phyloP scores from a whole-genome alignment of 2,888 invertebrate species.

The Ganaspis brasiliensis region DNA sequence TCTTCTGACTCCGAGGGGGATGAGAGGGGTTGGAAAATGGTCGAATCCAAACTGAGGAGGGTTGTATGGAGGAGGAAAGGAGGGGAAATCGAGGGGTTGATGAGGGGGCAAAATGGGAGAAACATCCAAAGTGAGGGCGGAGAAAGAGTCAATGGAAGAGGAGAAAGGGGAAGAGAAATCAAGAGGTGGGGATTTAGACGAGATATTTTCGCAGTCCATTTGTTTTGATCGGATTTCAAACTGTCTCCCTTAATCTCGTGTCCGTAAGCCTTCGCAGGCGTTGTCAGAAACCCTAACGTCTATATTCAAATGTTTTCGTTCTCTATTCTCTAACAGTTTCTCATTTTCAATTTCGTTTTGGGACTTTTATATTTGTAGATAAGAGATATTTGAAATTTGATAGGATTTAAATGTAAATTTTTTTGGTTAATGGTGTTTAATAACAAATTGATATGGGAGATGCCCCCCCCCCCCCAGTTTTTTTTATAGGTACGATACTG shows the following conservation, averaged over 20 bases:
- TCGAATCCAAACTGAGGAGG: slow-evolving; percentile 60
- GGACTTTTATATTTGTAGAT: no score
- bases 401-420: no score
- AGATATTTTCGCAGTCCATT: slow-evolving; percentile 77
- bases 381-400: no score
- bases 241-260: slow-evolving; percentile 77
- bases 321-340: slow-evolving; percentile 46
- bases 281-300: slow-evolving; percentile 76
- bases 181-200: slow-evolving; percentile 43
- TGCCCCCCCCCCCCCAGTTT: no score
- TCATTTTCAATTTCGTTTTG: not conserved
- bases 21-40: slow-evolving; percentile 49
- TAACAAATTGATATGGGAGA: no score
- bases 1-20: slow-evolving; percentile 59
- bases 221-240: slow-evolving; percentile 79
- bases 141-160: slow-evolving; percentile 75
- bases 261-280: slow-evolving; percentile 75
- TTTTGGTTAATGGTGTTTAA: no score
- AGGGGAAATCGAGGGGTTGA: slow-evolving; percentile 29
- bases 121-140: slow-evolving; percentile 65
- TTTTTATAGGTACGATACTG: no score
- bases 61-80: slow-evolving; percentile 76
- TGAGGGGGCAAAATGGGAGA: slow-evolving; percentile 56
- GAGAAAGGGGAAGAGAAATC: slow-evolving; percentile 33
- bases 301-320: slow-evolving; percentile 60